A percentile compares a stretch with the other conserved stretches of the same genome.
Conservation (phyloP, 2,113 vertebrate genomes). For the Hiodon tergisus region DNA sequence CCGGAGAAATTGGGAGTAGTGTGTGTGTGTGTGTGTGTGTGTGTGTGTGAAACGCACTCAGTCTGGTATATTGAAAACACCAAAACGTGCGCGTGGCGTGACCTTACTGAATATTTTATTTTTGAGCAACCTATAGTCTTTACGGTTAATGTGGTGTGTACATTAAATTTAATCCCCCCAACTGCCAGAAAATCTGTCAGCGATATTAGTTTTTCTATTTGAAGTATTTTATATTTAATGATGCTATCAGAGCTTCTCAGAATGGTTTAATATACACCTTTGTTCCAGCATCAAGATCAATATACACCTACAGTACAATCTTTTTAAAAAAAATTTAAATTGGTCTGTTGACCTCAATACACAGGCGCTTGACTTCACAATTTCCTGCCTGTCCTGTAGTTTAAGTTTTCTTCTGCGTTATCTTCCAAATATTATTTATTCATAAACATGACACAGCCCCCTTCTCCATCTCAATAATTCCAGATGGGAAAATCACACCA, state of each 20-base stretch:
- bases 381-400: slow-evolving; percentile 40
- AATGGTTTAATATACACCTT: slow-evolving; percentile 24
- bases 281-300: slow-evolving; percentile 15
- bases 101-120: too few relatives aligned
- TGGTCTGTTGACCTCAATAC: slow-evolving; percentile 32
- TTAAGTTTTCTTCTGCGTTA: slow-evolving; percentile 25
- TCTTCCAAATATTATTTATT: slow-evolving; percentile 23
- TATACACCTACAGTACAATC: slow-evolving; percentile 27
- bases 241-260: slow-evolving; percentile 19
- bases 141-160: neutral
- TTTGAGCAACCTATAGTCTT: too few relatives aligned
- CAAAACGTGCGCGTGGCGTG: too few relatives aligned
- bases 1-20: too few relatives aligned
- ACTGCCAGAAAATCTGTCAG: slow-evolving; percentile 10
- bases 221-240: slow-evolving; percentile 29
- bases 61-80: too few relatives aligned
- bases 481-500: neutral
- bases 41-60: too few relatives aligned
- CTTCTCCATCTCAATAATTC: neutral
- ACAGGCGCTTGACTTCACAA: slow-evolving; percentile 32
- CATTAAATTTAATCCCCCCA: neutral
- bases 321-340: slow-evolving; percentile 25
- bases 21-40: too few relatives aligned
- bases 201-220: slow-evolving; percentile 29
- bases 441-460: slow-evolving; percentile 13